Conservation (phyloP, 2,888 invertebrate genomes). For the Mimumesa dahlbomi region DNA sequence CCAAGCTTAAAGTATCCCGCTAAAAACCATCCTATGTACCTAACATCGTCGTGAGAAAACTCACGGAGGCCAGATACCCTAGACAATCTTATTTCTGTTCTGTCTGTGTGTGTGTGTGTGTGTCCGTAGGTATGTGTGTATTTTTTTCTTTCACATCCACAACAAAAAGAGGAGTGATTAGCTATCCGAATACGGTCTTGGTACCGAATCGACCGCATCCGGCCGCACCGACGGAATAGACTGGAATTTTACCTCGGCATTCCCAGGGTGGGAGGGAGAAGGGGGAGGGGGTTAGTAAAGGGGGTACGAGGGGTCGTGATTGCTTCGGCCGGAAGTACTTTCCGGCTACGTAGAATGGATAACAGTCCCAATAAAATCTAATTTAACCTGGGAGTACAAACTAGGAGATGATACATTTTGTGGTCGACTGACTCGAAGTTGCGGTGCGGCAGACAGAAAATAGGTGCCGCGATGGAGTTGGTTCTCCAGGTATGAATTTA, state of each 20-base stretch:
- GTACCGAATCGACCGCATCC: constrained; percentile 47
- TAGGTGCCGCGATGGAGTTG: constrained; percentile 61
- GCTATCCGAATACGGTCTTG: constrained; percentile 42
- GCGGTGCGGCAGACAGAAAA: constrained; percentile 69
- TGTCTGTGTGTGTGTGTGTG: too few species aligned
- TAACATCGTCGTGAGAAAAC: too few species aligned
- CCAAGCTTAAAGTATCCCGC: background rate
- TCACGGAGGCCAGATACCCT: too few species aligned
- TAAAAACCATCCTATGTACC: too few species aligned
- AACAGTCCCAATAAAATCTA: constrained; percentile 75
- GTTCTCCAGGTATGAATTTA: constrained; percentile 10
- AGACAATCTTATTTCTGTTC: too few species aligned
- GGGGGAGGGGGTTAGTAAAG: background rate
- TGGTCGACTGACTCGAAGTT: constrained; percentile 72
- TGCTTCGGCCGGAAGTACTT: constrained; percentile 67
- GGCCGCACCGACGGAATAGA: constrained; percentile 45
- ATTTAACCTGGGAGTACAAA: constrained; percentile 71
- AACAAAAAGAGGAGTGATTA: constrained; percentile 44
- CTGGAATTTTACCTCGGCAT: constrained; percentile 55
- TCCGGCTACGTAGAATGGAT: constrained; percentile 66
- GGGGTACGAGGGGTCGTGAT: constrained; percentile 48
- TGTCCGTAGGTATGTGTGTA: too few species aligned
- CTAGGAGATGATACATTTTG: constrained; percentile 74
- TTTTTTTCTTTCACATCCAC: constrained; percentile 15
- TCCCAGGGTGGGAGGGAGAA: too few species aligned